A percentile compares a stretch with the other conserved stretches of the same genome.
These are phyloP conservation scores for Polia nebulosa DNA, from an alignment of 2,888 invertebrate genomes.

Conservation along the genomic window DNA sequence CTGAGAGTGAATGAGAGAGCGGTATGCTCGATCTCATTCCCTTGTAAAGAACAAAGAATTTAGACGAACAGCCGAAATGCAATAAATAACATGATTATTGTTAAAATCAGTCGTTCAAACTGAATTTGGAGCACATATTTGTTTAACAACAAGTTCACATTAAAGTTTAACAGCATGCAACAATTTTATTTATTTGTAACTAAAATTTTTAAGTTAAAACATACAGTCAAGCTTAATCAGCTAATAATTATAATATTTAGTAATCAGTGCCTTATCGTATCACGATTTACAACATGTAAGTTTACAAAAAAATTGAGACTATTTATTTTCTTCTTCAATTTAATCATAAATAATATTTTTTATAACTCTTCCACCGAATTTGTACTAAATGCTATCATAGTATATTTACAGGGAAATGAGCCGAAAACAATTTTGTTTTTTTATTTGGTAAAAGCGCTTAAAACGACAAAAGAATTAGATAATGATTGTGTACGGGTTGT, in stretches of 20 bases:
- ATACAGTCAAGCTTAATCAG: slow-evolving; percentile 54
- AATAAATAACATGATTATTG: slow-evolving; percentile 20
- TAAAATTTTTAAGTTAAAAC: slow-evolving; percentile 56
- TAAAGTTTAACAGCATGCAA: slow-evolving; percentile 58
- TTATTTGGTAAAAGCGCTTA: slow-evolving; percentile 89
- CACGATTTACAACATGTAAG: slow-evolving; percentile 60
- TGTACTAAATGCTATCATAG: slow-evolving; percentile 87
- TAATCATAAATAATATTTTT: slow-evolving; percentile 73
- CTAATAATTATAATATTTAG: slow-evolving; percentile 43
- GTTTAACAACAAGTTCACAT: slow-evolving; percentile 40
- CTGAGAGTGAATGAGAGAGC: slow-evolving; percentile 36
- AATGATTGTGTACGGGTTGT: slow-evolving; percentile 54
- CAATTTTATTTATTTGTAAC: slow-evolving; percentile 51
- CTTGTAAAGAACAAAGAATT: slow-evolving; percentile 31
- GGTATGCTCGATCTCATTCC: slow-evolving; percentile 32
- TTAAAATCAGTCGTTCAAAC: slow-evolving; percentile 30
- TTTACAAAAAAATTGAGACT: slow-evolving; percentile 66
- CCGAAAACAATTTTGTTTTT: slow-evolving; percentile 72
- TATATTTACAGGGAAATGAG: slow-evolving; percentile 85
- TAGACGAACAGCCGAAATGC: slow-evolving; percentile 50
- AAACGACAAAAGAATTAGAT: slow-evolving; percentile 64
- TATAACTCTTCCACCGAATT: slow-evolving; percentile 85
- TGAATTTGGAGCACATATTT: slow-evolving; percentile 38
- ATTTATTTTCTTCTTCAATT: slow-evolving; percentile 68
- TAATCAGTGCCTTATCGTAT: slow-evolving; percentile 65